Conservation (phyloP, 2,888 invertebrate species). For the Epinotia nisella region DNA sequence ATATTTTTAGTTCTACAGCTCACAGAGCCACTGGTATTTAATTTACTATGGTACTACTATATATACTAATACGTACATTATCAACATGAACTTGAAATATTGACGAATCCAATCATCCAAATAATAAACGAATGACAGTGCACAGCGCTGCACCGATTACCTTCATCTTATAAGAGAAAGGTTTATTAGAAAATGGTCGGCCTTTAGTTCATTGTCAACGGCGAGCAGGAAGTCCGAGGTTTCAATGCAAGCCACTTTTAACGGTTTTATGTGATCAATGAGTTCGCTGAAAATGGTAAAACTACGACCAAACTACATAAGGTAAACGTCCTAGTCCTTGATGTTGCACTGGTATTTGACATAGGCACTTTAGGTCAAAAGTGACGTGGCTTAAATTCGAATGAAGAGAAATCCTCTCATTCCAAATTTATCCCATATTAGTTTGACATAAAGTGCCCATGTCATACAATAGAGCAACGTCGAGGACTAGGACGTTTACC, state of each 20-base stretch:
- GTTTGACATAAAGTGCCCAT: too few species aligned
- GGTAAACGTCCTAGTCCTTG: background rate
- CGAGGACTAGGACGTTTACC: too few species aligned
- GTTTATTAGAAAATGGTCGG: slow-evolving; percentile 33
- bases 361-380: too few species aligned
- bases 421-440: too few species aligned
- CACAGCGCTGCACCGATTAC: background rate
- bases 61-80: background rate
- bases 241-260: slow-evolving; percentile 64
- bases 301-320: background rate
- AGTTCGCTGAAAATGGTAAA: background rate
- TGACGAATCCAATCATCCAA: background rate
- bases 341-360: too few species aligned
- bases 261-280: slow-evolving; percentile 33
- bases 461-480: too few species aligned
- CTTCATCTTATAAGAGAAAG: slow-evolving; percentile 32
- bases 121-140: background rate
- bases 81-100: too few species aligned
- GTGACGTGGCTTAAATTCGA: too few species aligned
- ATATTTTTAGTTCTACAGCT: too few species aligned
- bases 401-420: too few species aligned
- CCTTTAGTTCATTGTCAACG: slow-evolving; percentile 32
- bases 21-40: too few species aligned
- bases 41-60: too few species aligned
- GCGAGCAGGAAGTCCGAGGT: slow-evolving; percentile 54